Percentiles rank a stretch among this genome's conserved stretches.
These are phyloP conservation scores for Nebria brevicollis DNA, from an alignment of 2,888 invertebrate genomes.

Conservation along the genomic window DNA sequence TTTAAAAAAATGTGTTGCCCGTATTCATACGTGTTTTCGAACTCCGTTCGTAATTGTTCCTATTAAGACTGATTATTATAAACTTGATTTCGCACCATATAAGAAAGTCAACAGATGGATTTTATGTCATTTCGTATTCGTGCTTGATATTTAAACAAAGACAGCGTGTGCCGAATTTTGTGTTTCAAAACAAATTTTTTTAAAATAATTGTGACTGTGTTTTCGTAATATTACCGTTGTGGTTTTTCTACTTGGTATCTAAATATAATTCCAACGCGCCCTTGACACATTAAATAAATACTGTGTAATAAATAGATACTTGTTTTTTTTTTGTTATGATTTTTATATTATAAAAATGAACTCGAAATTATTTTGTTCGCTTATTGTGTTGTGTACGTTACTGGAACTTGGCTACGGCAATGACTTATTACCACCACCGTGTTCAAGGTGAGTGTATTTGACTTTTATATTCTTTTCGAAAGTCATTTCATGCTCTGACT, in stretches of 20 bases:
- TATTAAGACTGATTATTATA: too few species aligned
- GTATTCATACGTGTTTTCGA: background rate
- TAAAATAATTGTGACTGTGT: background rate
- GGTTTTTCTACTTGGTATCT: background rate
- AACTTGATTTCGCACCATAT: too few species aligned
- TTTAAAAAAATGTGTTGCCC: background rate
- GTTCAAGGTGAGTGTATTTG: slow-evolving; percentile 65
- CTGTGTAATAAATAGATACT: background rate
- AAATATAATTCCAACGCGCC: background rate
- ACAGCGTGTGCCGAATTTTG: background rate
- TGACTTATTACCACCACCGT: slow-evolving; percentile 64
- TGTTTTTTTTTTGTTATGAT: background rate
- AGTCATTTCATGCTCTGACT: background rate
- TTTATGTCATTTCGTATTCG: background rate
- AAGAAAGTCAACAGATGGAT: background rate
- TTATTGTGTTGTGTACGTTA: slow-evolving; percentile 36
- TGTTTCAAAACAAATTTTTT: background rate
- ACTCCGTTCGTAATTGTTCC: too few species aligned
- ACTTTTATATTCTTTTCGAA: slow-evolving; percentile 3
- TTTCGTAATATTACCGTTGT: background rate
- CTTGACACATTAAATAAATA: slow-evolving; percentile 13
- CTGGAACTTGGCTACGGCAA: slow-evolving; percentile 56
- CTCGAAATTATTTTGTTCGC: slow-evolving; percentile 12
- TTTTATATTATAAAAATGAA: slow-evolving; percentile 17
- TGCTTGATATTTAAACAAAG: background rate